Evolutionary conservation across 2,888 invertebrate genomes (phyloP).

Genomic region (Oscheius sp.): DNA sequence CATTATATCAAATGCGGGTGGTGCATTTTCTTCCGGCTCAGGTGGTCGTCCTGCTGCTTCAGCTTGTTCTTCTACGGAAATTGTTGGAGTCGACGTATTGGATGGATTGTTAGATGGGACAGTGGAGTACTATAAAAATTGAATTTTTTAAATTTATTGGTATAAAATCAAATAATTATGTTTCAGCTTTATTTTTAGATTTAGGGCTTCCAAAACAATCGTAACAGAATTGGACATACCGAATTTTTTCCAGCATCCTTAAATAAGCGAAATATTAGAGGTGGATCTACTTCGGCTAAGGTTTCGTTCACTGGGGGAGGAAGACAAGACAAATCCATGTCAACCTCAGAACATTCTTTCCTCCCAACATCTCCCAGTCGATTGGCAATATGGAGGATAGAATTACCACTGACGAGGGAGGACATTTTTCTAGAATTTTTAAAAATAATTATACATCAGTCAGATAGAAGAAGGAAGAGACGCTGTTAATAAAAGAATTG

Average conservation of each 20-base stretch:
- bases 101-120: conserved; percentile 7
- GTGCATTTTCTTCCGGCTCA: background rate
- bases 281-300: background rate
- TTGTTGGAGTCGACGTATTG: background rate
- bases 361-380: conserved; percentile 17
- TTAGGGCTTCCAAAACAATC: background rate
- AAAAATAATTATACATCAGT: background rate
- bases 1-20: conserved; percentile 20
- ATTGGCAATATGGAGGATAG: conserved; percentile 30
- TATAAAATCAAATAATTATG: no score
- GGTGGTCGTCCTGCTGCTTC: conserved; percentile 14
- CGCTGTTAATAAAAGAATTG: background rate
- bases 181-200: background rate
- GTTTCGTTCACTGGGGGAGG: background rate
- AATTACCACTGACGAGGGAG: conserved; percentile 26
- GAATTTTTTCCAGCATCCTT: conserved; percentile 14
- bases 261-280: conserved; percentile 5
- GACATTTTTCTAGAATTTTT: conserved; percentile 1
- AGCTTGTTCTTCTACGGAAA: background rate
- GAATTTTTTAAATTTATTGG: no score
- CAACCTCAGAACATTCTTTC: background rate
- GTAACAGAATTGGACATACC: background rate
- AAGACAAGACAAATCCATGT: background rate
- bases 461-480: background rate
- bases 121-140: conserved; percentile 20